phyloP scores from a whole-genome alignment of 2,888 invertebrate genomes.

The Mechanitis messenoides region DNA sequence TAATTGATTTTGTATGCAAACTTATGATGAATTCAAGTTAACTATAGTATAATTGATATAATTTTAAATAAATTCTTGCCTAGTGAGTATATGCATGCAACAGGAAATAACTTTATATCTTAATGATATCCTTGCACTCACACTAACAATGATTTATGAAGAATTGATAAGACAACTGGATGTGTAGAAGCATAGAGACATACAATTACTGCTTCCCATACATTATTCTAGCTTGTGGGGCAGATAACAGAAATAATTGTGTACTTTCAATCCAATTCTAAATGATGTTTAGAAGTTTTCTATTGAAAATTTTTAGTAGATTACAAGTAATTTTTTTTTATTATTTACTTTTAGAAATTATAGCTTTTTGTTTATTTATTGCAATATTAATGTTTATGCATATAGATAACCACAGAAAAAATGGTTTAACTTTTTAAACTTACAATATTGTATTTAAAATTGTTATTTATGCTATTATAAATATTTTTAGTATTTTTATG shows the following conservation, averaged over 20 bases:
- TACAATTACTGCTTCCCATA: slow-evolving; percentile 22
- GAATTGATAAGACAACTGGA: slow-evolving; percentile 34
- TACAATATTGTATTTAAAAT: too few relatives aligned
- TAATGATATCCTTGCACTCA: slow-evolving; percentile 21
- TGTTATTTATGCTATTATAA: too few relatives aligned
- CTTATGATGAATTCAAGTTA: too few relatives aligned
- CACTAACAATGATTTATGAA: slow-evolving; percentile 27
- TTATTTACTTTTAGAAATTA: too few relatives aligned
- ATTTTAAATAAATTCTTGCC: not conserved
- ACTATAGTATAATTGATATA: not conserved
- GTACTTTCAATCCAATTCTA: not conserved
- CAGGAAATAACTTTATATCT: slow-evolving; percentile 51
- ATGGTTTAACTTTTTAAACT: too few relatives aligned
- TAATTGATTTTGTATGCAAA: too few relatives aligned
- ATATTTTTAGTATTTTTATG: not conserved
- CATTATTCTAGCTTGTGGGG: not conserved
- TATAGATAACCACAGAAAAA: too few relatives aligned
- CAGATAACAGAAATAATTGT: not conserved
- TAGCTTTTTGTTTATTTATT: too few relatives aligned
- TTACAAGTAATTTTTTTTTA: too few relatives aligned
- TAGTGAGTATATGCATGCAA: slow-evolving; percentile 34
- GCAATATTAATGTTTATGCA: too few relatives aligned
- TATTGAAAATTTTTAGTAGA: too few relatives aligned
- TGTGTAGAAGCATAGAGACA: slow-evolving; percentile 20
- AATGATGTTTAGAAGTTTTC: too few relatives aligned